phyloP scores from a whole-genome alignment of 2,888 invertebrate genomes.

The Agonopterix arenella region DNA sequence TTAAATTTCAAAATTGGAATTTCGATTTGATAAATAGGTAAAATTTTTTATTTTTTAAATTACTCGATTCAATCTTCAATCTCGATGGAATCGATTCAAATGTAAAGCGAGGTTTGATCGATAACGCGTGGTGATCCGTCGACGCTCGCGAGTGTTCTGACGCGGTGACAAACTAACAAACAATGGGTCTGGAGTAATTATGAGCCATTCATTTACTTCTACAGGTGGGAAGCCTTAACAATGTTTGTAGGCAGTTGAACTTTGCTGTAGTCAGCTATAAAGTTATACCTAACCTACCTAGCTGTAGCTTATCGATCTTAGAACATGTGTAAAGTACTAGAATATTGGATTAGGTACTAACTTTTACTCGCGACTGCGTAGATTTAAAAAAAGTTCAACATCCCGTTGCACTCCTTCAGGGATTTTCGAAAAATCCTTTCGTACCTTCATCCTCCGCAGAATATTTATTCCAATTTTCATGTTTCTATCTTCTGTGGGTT shows the following conservation, averaged over 20 bases:
- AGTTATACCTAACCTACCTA: no score
- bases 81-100: background rate
- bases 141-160: constrained; percentile 55
- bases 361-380: no score
- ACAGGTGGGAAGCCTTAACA: constrained; percentile 58
- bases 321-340: no score
- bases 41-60: background rate
- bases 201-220: constrained; percentile 12
- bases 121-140: constrained; percentile 45
- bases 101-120: constrained; percentile 30
- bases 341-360: no score
- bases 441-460: no score
- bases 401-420: no score
- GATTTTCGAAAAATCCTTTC: no score
- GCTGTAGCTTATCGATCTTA: no score
- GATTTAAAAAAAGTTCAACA: no score
- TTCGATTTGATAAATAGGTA: background rate
- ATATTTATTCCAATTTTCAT: no score
- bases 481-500: no score
- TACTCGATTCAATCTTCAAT: background rate
- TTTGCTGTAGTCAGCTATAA: background rate
- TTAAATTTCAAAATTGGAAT: constrained; percentile 8
- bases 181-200: constrained; percentile 61
- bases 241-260: constrained; percentile 1
- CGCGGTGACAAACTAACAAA: constrained; percentile 38